phyloP scores from a whole-genome alignment of 1,140 invertebrate genomes.

The Meteorus sp. region DNA sequence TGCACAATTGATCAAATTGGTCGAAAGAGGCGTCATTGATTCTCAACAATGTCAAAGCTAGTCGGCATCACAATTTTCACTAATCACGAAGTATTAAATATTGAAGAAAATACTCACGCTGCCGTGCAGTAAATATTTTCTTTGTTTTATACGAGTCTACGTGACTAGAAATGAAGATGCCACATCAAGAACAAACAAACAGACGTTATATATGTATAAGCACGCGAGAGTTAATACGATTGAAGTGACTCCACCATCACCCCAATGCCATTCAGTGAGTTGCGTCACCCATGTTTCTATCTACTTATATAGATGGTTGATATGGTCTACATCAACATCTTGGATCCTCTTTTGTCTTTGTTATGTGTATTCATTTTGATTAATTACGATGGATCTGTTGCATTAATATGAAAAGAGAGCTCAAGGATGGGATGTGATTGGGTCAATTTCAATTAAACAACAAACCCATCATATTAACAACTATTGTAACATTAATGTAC shows the following conservation, averaged over 20 bases:
- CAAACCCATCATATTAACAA: too few relatives aligned
- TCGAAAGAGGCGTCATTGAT: too few relatives aligned
- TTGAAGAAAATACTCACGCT: conserved; percentile 49
- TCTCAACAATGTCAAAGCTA: too few relatives aligned
- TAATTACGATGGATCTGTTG: too few relatives aligned
- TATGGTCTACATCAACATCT: too few relatives aligned
- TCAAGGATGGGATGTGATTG: too few relatives aligned
- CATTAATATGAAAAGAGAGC: too few relatives aligned
- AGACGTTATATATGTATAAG: background rate
- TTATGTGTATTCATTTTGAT: too few relatives aligned
- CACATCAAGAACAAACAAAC: background rate
- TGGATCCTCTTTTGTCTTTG: too few relatives aligned
- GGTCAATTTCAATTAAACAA: too few relatives aligned
- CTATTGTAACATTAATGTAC: too few relatives aligned
- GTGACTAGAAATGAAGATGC: conserved; percentile 58
- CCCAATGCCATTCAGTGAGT: conserved; percentile 9
- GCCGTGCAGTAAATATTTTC: conserved; percentile 47
- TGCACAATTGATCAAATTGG: too few relatives aligned
- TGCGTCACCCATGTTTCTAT: background rate
- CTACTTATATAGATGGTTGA: background rate
- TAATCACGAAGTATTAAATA: conserved; percentile 60
- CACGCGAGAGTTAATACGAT: conserved; percentile 44
- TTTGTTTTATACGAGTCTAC: conserved; percentile 57
- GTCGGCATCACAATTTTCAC: conserved; percentile 35
- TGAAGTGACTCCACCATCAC: conserved; percentile 31